These are phyloP conservation scores for Mesorhabditis belari DNA, from an alignment of 2,888 invertebrate species.

Conservation along the genomic window DNA sequence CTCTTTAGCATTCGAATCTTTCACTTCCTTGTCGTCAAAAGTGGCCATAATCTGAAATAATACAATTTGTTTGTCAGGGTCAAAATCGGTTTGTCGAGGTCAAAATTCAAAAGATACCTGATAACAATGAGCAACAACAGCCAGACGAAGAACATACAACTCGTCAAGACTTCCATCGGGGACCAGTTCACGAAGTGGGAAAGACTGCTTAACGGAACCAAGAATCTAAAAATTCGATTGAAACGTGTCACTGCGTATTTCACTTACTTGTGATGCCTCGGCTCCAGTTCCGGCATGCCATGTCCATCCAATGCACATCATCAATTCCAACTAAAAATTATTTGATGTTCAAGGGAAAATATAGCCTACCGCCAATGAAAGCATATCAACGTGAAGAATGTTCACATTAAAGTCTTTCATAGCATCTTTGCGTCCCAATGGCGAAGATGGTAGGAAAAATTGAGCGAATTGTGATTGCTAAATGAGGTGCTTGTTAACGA, in stretches of 20 bases:
- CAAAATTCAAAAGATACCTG: conserved; percentile 60
- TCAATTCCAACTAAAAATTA: conserved; percentile 29
- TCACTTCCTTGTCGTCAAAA: conserved; percentile 15
- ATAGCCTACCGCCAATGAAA: conserved; percentile 36
- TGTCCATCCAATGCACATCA: conserved; percentile 46
- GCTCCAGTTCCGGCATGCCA: conserved; percentile 38
- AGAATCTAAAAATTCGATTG: too few relatives aligned
- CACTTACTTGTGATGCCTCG: too few relatives aligned
- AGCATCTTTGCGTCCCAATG: conserved; percentile 16
- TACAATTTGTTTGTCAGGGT: not conserved
- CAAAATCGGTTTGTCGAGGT: not conserved
- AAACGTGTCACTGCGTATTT: too few relatives aligned
- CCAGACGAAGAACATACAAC: conserved; percentile 71
- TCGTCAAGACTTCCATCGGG: conserved; percentile 62
- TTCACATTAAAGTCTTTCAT: conserved; percentile 34
- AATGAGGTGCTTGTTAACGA: not conserved
- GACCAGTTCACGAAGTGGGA: conserved; percentile 15
- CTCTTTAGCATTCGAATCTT: conserved; percentile 11
- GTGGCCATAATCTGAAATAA: conserved; percentile 24
- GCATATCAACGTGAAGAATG: conserved; percentile 49
- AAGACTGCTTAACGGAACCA: too few relatives aligned
- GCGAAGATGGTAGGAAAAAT: too few relatives aligned
- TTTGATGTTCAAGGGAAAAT: not conserved
- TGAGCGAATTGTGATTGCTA: too few relatives aligned
- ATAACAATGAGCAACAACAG: conserved; percentile 72